A percentile compares a stretch with the other conserved stretches of the same genome.
phyloP scores from a whole-genome alignment of 2,888 invertebrate species.

The Callyntrura sp. region DNA sequence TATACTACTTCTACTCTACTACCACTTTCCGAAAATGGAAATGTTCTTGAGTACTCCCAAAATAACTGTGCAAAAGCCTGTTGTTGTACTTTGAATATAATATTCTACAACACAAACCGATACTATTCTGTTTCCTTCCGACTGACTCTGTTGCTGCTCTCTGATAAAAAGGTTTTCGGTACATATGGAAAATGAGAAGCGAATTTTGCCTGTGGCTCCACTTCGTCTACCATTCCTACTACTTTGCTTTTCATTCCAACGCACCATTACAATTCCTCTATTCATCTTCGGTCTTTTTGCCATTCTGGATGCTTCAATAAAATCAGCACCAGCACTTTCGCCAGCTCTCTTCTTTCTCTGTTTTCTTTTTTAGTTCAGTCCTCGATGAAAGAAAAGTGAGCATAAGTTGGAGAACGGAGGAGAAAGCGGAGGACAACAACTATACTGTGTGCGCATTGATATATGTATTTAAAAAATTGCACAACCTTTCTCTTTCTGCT shows the following conservation, averaged over 20 bases:
- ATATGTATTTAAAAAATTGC: slow-evolving; percentile 5
- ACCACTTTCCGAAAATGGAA: slow-evolving; percentile 52
- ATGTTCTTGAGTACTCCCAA: not conserved
- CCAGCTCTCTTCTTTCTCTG: not conserved
- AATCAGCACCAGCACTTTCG: slow-evolving; percentile 36
- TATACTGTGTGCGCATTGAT: not conserved
- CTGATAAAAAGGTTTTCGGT: slow-evolving; percentile 15
- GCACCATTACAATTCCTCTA: slow-evolving; percentile 46
- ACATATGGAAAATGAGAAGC: slow-evolving; percentile 58
- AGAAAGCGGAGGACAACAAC: slow-evolving; percentile 43
- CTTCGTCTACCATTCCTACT: slow-evolving; percentile 58
- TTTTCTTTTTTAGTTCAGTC: slow-evolving; percentile 20
- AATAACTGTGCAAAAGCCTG: slow-evolving; percentile 14
- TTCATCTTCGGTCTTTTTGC: slow-evolving; percentile 46
- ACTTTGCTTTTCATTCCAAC: slow-evolving; percentile 43
- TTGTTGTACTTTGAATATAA: not conserved
- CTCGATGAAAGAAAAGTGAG: slow-evolving; percentile 32
- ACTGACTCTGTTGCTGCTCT: slow-evolving; percentile 62
- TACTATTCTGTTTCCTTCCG: slow-evolving; percentile 46
- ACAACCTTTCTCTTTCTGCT: slow-evolving; percentile 38
- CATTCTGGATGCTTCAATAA: slow-evolving; percentile 60
- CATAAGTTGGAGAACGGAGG: not conserved
- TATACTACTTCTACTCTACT: slow-evolving; percentile 14
- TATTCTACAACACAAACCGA: slow-evolving; percentile 31
- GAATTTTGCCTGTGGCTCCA: slow-evolving; percentile 76